Evolutionary conservation across 2,113 vertebrate species (phyloP).

Genomic region (Semnornis frantzii): DNA sequence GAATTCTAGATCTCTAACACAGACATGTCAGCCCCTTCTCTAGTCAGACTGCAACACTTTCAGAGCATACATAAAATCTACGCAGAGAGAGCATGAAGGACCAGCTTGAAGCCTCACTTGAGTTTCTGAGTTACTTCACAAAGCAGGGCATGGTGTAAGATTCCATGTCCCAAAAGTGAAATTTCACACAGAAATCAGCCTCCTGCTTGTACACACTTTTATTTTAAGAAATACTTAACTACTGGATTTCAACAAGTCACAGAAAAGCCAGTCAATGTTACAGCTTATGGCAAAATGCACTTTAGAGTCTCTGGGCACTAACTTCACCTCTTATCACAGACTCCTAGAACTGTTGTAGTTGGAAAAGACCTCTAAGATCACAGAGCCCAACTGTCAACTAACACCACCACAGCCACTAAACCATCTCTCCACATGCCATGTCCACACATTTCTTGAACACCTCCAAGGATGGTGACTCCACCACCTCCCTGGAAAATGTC

Average conservation of each 20-base stretch:
- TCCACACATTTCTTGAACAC: too few relatives aligned
- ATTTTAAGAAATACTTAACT: not conserved
- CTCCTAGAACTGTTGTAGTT: too few relatives aligned
- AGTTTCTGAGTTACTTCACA: not conserved
- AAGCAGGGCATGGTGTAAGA: not conserved
- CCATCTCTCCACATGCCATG: too few relatives aligned
- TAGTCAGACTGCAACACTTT: not conserved
- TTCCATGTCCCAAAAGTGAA: not conserved
- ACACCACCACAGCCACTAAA: too few relatives aligned
- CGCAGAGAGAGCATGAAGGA: not conserved
- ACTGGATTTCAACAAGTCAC: not conserved
- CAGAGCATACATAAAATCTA: not conserved
- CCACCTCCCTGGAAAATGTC: too few relatives aligned
- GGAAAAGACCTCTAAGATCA: too few relatives aligned
- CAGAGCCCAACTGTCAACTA: too few relatives aligned
- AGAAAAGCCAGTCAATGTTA: not conserved
- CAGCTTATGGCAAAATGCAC: rapidly evolving
- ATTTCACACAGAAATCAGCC: not conserved
- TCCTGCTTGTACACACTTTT: not conserved
- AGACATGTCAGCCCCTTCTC: not conserved
- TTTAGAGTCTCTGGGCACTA: not conserved
- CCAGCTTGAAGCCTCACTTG: not conserved
- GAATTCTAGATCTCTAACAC: not conserved
- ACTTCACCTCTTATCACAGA: not conserved
- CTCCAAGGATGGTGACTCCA: too few relatives aligned